A percentile compares a stretch with the other conserved stretches of the same genome.
Evolutionary conservation across 2,888 invertebrate species (phyloP).

Genomic region (Meandrusa payeni): DNA sequence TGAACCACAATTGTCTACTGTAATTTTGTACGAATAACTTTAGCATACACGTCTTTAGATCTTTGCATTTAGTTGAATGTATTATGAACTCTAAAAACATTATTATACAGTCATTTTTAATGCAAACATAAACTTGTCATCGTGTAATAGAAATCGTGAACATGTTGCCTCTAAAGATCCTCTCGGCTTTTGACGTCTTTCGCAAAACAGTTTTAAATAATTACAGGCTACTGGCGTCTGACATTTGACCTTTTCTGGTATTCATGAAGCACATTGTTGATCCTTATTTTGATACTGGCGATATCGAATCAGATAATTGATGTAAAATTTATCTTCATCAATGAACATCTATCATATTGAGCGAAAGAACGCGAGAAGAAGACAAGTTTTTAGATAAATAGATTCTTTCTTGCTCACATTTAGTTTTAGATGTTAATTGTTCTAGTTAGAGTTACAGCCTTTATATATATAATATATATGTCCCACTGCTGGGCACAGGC

Average conservation of each 20-base stretch:
- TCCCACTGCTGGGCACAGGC: too few species aligned
- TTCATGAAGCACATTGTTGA: conserved; percentile 6
- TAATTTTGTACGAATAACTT: conserved; percentile 61
- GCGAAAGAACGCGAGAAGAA: too few species aligned
- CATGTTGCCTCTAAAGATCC: conserved; percentile 36
- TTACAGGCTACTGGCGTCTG: conserved; percentile 36
- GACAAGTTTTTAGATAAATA: too few species aligned
- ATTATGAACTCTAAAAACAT: conserved; percentile 33
- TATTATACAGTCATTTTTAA: conserved; percentile 29
- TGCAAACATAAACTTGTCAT: conserved; percentile 38
- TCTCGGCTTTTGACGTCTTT: conserved; percentile 42
- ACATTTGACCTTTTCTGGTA: conserved; percentile 26
- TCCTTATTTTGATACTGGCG: background rate
- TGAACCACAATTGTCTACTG: conserved; percentile 56
- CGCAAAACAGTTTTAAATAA: conserved; percentile 43
- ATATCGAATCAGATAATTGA: background rate
- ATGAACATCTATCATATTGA: too few species aligned
- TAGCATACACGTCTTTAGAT: conserved; percentile 51
- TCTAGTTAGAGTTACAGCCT: too few species aligned
- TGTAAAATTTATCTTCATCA: too few species aligned
- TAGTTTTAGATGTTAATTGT: too few species aligned
- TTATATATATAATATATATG: too few species aligned
- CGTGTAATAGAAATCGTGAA: conserved; percentile 60
- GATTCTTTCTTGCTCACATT: too few species aligned
- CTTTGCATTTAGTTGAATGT: conserved; percentile 24